phyloP scores from a whole-genome alignment of 1,140 invertebrate species.

The Bombus ignitus region DNA sequence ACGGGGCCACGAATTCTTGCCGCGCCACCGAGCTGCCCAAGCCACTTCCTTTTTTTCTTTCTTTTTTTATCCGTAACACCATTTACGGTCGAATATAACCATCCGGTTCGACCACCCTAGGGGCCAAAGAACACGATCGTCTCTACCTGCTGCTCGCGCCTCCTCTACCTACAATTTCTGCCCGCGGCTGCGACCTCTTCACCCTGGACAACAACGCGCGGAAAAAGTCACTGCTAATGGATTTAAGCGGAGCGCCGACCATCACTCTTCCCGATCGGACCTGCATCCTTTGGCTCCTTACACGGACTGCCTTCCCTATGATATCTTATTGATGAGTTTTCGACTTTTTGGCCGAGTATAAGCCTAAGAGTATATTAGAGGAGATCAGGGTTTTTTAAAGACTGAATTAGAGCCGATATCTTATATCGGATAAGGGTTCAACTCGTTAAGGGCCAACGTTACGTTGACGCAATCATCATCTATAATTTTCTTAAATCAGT shows the following conservation, averaged over 20 bases:
- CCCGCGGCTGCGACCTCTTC: conserved; percentile 65
- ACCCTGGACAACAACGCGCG: conserved; percentile 42
- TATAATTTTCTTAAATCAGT: too few species aligned
- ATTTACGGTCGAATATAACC: conserved; percentile 44
- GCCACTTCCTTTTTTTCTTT: not conserved
- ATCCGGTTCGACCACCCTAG: conserved; percentile 50
- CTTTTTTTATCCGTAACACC: conserved; percentile 23
- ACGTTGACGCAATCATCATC: too few species aligned
- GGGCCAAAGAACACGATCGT: conserved; percentile 32
- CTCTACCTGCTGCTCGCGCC: conserved; percentile 47
- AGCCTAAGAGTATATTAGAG: not conserved
- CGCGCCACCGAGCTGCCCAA: conserved; percentile 29
- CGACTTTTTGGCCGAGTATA: not conserved
- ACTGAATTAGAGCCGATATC: not conserved
- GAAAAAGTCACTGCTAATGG: conserved; percentile 68
- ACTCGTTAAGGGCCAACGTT: not conserved
- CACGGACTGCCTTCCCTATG: not conserved
- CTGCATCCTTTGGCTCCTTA: not conserved
- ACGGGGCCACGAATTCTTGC: conserved; percentile 42
- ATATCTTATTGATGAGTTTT: not conserved
- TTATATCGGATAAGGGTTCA: not conserved
- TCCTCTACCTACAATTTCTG: conserved; percentile 48
- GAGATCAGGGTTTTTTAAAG: not conserved
- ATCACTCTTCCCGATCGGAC: conserved; percentile 47
- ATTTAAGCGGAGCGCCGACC: conserved; percentile 65